Conservation (phyloP, 2,113 vertebrate genomes). For the Sebastes fasciatus region DNA sequence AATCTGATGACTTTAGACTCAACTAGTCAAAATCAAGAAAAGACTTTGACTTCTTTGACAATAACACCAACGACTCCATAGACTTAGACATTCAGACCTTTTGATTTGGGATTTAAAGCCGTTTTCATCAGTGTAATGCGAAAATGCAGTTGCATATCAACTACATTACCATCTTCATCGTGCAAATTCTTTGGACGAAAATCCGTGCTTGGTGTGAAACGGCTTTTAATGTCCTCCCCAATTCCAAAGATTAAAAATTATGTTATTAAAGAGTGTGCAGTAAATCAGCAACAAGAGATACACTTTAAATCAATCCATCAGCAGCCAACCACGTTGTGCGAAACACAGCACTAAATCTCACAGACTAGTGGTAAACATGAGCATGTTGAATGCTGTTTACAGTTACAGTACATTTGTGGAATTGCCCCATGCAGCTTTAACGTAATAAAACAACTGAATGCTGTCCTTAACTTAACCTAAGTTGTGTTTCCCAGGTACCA, state of each 20-base stretch:
- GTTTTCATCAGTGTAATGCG: background rate
- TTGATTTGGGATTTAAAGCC: no score
- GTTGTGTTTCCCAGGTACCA: conserved; percentile 83
- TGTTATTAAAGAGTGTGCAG: no score
- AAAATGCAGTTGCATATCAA: background rate
- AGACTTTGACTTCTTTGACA: no score
- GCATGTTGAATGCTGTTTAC: background rate
- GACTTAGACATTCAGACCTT: no score
- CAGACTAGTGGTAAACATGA: background rate
- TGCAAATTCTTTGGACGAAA: background rate
- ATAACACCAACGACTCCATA: no score
- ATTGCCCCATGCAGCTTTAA: background rate
- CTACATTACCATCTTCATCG: background rate
- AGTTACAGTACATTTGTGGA: background rate
- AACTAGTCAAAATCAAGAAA: no score
- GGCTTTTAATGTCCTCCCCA: no score
- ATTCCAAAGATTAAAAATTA: no score
- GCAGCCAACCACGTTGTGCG: no score
- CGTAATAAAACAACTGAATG: background rate
- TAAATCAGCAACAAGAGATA: no score
- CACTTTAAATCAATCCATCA: no score
- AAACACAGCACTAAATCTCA: background rate
- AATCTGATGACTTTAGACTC: background rate
- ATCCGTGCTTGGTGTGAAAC: background rate
- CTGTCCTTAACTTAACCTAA: background rate